These are phyloP conservation scores for Bovichtus variegatus DNA, from an alignment of 2,797 vertebrate species.

Conservation along the genomic window DNA sequence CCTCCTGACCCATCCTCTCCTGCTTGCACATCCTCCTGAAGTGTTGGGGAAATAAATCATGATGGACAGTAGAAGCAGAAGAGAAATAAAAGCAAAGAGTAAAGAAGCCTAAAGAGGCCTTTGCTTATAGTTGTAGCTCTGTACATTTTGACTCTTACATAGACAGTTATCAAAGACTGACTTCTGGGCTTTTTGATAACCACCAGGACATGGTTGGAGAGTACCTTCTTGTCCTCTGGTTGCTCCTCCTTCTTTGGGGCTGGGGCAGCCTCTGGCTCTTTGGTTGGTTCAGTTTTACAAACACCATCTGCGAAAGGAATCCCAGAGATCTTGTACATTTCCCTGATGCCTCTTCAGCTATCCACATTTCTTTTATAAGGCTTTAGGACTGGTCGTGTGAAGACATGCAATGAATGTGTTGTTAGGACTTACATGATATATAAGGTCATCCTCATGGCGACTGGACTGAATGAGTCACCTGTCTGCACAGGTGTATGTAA, in stretches of 20 bases:
- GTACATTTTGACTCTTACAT: conserved; percentile 57
- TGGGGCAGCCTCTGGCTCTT: conserved; percentile 62
- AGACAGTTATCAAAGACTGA: conserved; percentile 75
- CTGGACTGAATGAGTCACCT: not conserved
- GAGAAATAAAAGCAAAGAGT: conserved; percentile 2
- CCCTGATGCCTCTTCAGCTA: not conserved
- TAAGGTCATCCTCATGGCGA: not conserved
- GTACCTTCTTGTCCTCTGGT: conserved; percentile 77
- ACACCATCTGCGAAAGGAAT: conserved; percentile 64
- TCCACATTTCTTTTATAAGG: conserved; percentile 5
- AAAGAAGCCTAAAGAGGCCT: not conserved
- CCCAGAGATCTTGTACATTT: conserved; percentile 15
- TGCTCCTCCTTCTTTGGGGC: conserved; percentile 61
- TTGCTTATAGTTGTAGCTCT: conserved; percentile 6
- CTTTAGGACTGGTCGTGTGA: not conserved
- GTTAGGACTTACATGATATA: not conserved
- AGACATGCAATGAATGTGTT: conserved; percentile 5
- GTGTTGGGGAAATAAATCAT: conserved; percentile 1
- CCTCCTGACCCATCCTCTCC: conserved; percentile 64
- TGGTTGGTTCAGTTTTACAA: conserved; percentile 67
- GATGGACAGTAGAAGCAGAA: not conserved
- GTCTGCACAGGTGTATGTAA: not conserved
- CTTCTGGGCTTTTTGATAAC: conserved; percentile 72
- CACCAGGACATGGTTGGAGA: conserved; percentile 46
- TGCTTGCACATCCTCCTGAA: conserved; percentile 69